A percentile compares a stretch with the other conserved stretches of the same genome.
Conservation (phyloP, 1,140 invertebrate species). For the Leptoteleia sp. region DNA sequence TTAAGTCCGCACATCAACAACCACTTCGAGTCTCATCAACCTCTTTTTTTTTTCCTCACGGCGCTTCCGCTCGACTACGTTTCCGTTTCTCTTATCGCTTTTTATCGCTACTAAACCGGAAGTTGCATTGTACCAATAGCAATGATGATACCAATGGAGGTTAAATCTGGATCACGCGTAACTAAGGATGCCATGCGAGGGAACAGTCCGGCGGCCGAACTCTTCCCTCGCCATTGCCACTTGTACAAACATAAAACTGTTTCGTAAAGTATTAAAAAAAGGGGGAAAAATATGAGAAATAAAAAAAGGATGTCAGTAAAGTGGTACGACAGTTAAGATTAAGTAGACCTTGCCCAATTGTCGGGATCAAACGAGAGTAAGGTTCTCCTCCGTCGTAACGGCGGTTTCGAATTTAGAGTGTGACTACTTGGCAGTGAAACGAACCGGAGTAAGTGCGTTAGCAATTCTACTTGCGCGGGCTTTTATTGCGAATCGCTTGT, state of each 20-base stretch:
- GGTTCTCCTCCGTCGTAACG: constrained; percentile 24
- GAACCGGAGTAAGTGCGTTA: constrained; percentile 64
- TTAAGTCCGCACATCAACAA: constrained; percentile 22
- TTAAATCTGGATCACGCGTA: too few species aligned
- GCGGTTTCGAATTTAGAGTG: constrained; percentile 80
- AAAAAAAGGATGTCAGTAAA: too few species aligned
- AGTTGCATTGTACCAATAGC: constrained; percentile 56
- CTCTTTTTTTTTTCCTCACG: constrained; percentile 25
- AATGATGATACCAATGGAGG: constrained; percentile 58
- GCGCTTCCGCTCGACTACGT: constrained; percentile 6
- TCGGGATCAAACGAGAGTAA: constrained; percentile 14
- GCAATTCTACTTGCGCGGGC: constrained; percentile 9
- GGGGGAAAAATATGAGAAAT: too few species aligned
- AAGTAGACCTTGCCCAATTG: constrained; percentile 22
- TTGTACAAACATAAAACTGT: too few species aligned
- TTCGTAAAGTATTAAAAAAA: too few species aligned
- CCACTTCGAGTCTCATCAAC: constrained; percentile 59
- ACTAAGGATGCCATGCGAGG: too few species aligned
- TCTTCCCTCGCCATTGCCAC: background rate
- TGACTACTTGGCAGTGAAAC: constrained; percentile 73
- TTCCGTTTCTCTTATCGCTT: background rate
- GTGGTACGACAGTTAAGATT: too few species aligned
- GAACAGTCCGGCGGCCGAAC: background rate
- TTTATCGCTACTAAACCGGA: too few species aligned
- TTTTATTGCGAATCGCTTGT: constrained; percentile 4